phyloP scores from a whole-genome alignment of 2,888 invertebrate genomes.

The Ormyrus labotus region DNA sequence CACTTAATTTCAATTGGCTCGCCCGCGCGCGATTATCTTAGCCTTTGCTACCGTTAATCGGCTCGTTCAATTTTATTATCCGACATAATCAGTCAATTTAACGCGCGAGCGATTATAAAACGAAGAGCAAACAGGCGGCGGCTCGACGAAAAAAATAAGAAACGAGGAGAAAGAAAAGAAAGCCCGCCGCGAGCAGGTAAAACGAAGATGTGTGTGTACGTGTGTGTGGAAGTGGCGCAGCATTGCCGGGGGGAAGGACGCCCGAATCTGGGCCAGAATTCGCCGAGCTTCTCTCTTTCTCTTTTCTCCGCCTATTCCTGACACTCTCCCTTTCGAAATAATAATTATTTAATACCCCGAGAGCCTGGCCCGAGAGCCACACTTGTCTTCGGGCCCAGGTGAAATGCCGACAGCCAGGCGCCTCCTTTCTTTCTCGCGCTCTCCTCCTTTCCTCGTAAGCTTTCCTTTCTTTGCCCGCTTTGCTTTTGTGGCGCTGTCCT shows the following conservation, averaged over 20 bases:
- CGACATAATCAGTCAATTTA: conserved; percentile 11
- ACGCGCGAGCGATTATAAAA: conserved; percentile 7
- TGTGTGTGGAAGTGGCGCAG: conserved; percentile 63
- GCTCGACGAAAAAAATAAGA: neutral
- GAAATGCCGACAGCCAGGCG: conserved; percentile 50
- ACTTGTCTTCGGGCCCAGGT: conserved; percentile 20
- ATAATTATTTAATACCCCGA: conserved; percentile 72
- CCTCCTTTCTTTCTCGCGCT: conserved; percentile 36
- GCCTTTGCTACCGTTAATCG: conserved; percentile 10
- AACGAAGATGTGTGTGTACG: conserved; percentile 27
- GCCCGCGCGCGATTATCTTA: neutral
- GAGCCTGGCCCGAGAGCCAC: neutral
- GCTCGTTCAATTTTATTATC: conserved; percentile 6
- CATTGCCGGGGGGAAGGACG: conserved; percentile 75
- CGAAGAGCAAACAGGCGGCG: neutral
- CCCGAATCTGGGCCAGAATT: conserved; percentile 70
- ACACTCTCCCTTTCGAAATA: conserved; percentile 73
- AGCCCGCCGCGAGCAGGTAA: conserved; percentile 48
- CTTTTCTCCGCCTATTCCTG: conserved; percentile 58
- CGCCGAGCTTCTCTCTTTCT: conserved; percentile 44
- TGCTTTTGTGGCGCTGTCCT: neutral
- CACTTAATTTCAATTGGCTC: conserved; percentile 3
- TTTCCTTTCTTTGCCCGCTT: conserved; percentile 18
- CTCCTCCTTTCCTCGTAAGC: neutral
- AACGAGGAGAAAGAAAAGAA: conserved; percentile 43